Evolutionary conservation across 2,888 invertebrate genomes (phyloP).

Genomic region (Blastobasis adustella): DNA sequence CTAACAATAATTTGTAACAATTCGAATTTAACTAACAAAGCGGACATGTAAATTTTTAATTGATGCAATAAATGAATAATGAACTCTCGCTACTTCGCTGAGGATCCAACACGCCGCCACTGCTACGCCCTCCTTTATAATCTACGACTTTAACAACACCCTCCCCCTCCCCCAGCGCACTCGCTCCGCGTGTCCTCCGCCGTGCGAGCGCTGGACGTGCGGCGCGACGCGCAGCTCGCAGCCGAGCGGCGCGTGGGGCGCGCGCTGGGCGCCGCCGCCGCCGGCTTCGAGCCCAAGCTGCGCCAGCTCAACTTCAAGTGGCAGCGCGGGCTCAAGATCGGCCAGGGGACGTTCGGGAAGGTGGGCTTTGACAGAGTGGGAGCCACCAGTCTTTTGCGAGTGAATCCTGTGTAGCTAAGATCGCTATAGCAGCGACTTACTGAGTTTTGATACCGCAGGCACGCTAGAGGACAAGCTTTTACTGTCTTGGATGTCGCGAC

Average conservation of each 20-base stretch:
- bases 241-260: constrained; percentile 43
- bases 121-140: neutral
- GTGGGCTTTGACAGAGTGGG: neutral
- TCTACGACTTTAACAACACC: neutral
- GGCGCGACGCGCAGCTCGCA: constrained; percentile 77
- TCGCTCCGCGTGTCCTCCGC: constrained; percentile 61
- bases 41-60: too few relatives aligned
- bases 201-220: constrained; percentile 74
- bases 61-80: too few relatives aligned
- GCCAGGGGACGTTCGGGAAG: constrained; percentile 95
- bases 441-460: too few relatives aligned
- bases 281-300: constrained; percentile 81
- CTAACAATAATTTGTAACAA: too few relatives aligned
- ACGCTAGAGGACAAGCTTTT: too few relatives aligned
- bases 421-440: too few relatives aligned
- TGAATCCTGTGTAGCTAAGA: too few relatives aligned
- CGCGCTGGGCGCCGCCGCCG: constrained; percentile 52
- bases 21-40: too few relatives aligned
- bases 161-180: constrained; percentile 33
- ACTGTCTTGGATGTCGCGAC: too few relatives aligned
- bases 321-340: constrained; percentile 94
- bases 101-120: neutral
- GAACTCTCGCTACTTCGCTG: too few relatives aligned
- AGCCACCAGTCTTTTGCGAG: too few relatives aligned
- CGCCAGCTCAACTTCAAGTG: constrained; percentile 92